phyloP scores from a whole-genome alignment of 2,888 invertebrate genomes.

The Ormia ochracea region DNA sequence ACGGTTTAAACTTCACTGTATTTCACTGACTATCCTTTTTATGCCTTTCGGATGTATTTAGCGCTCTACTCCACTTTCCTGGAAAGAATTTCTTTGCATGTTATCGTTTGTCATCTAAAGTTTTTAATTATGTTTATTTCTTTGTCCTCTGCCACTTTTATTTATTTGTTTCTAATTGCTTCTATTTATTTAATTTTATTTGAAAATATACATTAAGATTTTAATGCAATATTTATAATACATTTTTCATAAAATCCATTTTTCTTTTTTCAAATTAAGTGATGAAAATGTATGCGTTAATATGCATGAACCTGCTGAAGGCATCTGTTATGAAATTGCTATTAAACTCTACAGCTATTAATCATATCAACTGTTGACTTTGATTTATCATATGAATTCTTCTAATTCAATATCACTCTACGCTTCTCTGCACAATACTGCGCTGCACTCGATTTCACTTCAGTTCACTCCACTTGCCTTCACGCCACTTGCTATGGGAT shows the following conservation, averaged over 20 bases:
- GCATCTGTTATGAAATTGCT: slow-evolving; percentile 8
- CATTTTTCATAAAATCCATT: too few relatives aligned
- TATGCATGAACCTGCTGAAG: neutral
- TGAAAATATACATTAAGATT: neutral
- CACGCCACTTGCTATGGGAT: slow-evolving; percentile 16
- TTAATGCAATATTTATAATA: too few relatives aligned
- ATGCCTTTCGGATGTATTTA: too few relatives aligned
- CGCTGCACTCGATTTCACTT: neutral
- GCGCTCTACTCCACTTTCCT: too few relatives aligned
- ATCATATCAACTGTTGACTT: slow-evolving; percentile 44
- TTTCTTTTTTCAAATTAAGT: neutral
- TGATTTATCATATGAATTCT: slow-evolving; percentile 47
- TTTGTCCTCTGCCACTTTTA: too few relatives aligned
- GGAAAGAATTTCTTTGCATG: too few relatives aligned
- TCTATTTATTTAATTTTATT: too few relatives aligned
- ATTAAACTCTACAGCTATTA: slow-evolving; percentile 22
- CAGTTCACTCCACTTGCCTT: neutral
- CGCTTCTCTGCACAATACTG: neutral
- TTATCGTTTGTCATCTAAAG: too few relatives aligned
- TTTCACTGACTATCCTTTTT: too few relatives aligned
- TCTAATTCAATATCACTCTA: slow-evolving; percentile 22
- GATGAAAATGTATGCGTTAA: neutral
- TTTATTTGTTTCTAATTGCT: too few relatives aligned
- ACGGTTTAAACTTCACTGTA: too few relatives aligned
- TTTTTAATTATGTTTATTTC: too few relatives aligned